Percentiles rank a stretch among this genome's conserved stretches.
Evolutionary conservation across 1,140 invertebrate genomes (phyloP).

Genomic region (Vanessa atalanta): DNA sequence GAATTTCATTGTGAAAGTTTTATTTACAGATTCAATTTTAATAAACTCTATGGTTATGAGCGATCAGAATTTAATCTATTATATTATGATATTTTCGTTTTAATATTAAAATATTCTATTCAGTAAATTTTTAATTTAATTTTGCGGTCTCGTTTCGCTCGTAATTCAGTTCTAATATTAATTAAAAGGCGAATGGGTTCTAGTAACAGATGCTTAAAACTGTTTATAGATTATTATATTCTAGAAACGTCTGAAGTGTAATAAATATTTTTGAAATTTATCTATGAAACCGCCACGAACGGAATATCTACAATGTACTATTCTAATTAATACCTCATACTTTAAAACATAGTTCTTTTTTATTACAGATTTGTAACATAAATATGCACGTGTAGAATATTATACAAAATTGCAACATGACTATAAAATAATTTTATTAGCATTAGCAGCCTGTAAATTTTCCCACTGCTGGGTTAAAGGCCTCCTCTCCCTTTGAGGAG

Average conservation of each 20-base stretch:
- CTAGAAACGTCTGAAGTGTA: conserved; percentile 1
- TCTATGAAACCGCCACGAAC: too few species aligned
- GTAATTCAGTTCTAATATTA: conserved; percentile 64
- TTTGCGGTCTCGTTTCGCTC: conserved; percentile 58
- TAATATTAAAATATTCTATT: neutral
- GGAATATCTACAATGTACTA: too few species aligned
- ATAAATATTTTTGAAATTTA: neutral
- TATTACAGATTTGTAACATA: too few species aligned
- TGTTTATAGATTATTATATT: conserved; percentile 31
- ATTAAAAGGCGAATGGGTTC: conserved; percentile 54
- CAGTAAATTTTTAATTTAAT: conserved; percentile 42
- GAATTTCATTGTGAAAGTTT: neutral
- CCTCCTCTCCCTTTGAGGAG: too few species aligned
- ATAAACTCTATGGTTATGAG: neutral
- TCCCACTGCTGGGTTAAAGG: too few species aligned
- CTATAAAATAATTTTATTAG: too few species aligned
- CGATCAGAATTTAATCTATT: neutral
- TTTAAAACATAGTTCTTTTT: too few species aligned
- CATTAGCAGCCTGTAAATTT: too few species aligned
- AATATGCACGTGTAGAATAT: too few species aligned
- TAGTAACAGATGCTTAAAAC: conserved; percentile 57
- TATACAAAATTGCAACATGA: too few species aligned
- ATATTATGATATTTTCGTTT: neutral
- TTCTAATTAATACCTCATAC: too few species aligned
- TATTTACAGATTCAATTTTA: neutral